phyloP scores from a whole-genome alignment of 2,888 invertebrate genomes.

The Volucella bombylans region DNA sequence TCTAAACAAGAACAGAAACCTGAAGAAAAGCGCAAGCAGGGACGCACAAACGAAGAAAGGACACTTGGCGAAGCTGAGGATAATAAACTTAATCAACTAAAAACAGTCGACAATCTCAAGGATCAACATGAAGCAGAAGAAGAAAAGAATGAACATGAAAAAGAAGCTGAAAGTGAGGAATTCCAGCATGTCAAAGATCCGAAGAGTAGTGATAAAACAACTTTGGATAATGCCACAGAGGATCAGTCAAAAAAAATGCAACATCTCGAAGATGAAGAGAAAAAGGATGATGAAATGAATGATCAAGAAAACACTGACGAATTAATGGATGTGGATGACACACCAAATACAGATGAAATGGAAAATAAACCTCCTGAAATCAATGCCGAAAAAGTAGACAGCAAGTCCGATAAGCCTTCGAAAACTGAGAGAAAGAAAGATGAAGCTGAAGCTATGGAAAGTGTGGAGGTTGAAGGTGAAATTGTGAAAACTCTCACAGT shows the following conservation, averaged over 20 bases:
- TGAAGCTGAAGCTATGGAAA: constrained; percentile 81
- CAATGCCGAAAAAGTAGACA: constrained; percentile 83
- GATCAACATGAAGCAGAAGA: constrained; percentile 83
- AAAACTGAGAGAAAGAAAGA: constrained; percentile 82
- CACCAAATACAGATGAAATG: constrained; percentile 81
- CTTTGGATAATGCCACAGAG: constrained; percentile 89
- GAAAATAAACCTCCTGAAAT: constrained; percentile 78
- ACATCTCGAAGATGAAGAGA: constrained; percentile 85
- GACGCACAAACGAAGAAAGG: constrained; percentile 88
- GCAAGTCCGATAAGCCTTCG: constrained; percentile 79
- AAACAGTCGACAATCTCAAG: constrained; percentile 83
- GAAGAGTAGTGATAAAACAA: constrained; percentile 88
- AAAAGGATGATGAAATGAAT: constrained; percentile 84
- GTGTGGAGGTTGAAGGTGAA: constrained; percentile 89
- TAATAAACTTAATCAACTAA: constrained; percentile 82
- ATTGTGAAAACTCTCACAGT: constrained; percentile 86
- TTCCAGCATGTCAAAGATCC: constrained; percentile 94
- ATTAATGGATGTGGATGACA: constrained; percentile 82
- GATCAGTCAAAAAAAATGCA: constrained; percentile 88
- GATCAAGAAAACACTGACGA: constrained; percentile 82
- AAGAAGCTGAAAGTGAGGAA: constrained; percentile 85
- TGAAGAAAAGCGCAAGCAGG: constrained; percentile 87
- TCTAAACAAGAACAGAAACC: constrained; percentile 80
- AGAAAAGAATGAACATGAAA: constrained; percentile 81
- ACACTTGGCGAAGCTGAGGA: constrained; percentile 84